A percentile compares a stretch with the other conserved stretches of the same genome.
Evolutionary conservation across 2,888 invertebrate genomes (phyloP).

Genomic region (Lasioglossum villosulum): DNA sequence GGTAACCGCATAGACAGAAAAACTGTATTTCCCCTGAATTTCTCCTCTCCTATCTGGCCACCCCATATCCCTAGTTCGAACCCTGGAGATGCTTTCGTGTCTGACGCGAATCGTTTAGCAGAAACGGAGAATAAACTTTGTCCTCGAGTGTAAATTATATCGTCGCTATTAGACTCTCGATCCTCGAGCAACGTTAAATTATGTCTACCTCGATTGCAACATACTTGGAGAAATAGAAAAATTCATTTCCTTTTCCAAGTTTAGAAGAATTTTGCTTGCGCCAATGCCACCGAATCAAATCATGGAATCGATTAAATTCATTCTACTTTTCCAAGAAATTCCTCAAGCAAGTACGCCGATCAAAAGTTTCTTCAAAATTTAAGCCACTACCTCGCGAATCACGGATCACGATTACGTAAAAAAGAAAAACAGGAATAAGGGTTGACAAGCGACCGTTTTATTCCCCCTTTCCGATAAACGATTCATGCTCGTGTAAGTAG

Average conservation of each 20-base stretch:
- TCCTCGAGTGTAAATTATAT: neutral
- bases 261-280: neutral
- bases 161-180: no score
- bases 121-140: constrained; percentile 27
- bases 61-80: neutral
- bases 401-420: neutral
- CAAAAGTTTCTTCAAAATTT: neutral
- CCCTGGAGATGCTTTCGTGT: constrained; percentile 34
- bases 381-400: neutral
- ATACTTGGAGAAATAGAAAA: neutral
- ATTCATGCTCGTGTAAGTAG: constrained; percentile 50
- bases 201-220: neutral
- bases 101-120: constrained; percentile 22
- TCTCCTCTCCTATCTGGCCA: neutral
- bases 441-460: neutral
- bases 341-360: neutral
- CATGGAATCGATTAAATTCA: no score
- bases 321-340: neutral
- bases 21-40: neutral
- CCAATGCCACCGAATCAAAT: no score
- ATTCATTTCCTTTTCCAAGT: neutral
- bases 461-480: constrained; percentile 31
- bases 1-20: neutral
- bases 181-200: neutral
- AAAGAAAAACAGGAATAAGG: neutral